A percentile compares a stretch with the other conserved stretches of the same genome.
phyloP scores from a whole-genome alignment of 2,113 vertebrate genomes.

The Elaphurus davidianus region DNA sequence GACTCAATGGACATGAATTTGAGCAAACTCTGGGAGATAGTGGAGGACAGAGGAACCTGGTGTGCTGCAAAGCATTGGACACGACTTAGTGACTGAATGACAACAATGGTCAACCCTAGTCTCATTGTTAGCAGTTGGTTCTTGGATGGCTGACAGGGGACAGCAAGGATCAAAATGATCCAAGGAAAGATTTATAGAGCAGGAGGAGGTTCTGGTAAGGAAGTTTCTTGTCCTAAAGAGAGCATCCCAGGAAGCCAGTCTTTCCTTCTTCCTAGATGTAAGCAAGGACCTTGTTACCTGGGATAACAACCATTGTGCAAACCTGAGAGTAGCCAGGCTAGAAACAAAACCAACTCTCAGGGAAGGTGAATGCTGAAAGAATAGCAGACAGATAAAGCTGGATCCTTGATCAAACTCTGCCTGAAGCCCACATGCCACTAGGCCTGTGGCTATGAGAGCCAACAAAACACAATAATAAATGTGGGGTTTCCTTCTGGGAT shows the following conservation, averaged over 20 bases:
- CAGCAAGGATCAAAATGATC: neutral
- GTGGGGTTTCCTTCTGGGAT: neutral
- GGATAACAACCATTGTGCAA: neutral
- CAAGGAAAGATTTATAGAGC: neutral
- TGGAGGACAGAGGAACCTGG: neutral
- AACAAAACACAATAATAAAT: neutral
- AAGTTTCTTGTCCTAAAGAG: neutral
- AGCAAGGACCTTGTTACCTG: neutral
- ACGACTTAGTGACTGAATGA: neutral
- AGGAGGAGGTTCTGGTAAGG: neutral
- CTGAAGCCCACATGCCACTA: neutral
- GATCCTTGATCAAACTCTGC: neutral
- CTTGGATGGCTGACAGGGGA: no score
- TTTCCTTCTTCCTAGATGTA: neutral
- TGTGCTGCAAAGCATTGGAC: fast-evolving
- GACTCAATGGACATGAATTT: neutral
- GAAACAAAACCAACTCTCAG: neutral
- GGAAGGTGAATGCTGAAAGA: neutral
- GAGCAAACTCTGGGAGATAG: neutral
- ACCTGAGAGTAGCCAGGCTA: neutral
- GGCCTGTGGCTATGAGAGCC: neutral
- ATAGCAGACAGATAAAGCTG: neutral
- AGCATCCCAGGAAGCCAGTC: neutral
- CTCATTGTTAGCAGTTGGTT: neutral
- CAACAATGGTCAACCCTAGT: neutral